Evolutionary conservation across 2,797 vertebrate genomes (phyloP).

Genomic region (Pseudochirops corinnae): DNA sequence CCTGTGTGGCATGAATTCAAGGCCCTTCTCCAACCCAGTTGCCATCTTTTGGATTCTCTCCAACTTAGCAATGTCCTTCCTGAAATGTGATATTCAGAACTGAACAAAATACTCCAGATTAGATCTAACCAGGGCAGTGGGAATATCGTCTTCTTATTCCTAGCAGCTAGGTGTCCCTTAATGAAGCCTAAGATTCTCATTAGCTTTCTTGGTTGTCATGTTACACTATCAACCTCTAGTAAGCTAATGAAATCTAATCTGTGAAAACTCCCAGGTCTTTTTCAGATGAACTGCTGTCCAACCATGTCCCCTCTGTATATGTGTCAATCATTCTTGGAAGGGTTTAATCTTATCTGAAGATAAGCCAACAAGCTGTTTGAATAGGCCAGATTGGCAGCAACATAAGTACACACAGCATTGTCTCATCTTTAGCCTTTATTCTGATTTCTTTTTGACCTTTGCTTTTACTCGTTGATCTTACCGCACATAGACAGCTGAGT

Average conservation of each 20-base stretch:
- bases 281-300: neutral
- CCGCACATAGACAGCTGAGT: neutral
- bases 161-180: neutral
- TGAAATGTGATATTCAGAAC: neutral
- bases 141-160: neutral
- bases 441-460: neutral
- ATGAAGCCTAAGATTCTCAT: neutral
- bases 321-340: neutral
- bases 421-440: neutral
- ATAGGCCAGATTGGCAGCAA: neutral
- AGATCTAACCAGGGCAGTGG: neutral
- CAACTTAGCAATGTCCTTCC: neutral
- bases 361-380: neutral
- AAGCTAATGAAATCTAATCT: neutral
- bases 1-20: neutral
- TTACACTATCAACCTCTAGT: neutral
- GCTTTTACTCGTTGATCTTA: neutral
- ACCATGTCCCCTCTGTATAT: neutral
- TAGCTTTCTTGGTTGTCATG: neutral
- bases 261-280: neutral
- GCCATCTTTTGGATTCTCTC: neutral
- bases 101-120: neutral
- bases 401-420: neutral
- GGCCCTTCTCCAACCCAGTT: neutral
- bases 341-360: neutral